phyloP scores from a whole-genome alignment of 1,140 invertebrate genomes.

The Heliconius hewitsoni region DNA sequence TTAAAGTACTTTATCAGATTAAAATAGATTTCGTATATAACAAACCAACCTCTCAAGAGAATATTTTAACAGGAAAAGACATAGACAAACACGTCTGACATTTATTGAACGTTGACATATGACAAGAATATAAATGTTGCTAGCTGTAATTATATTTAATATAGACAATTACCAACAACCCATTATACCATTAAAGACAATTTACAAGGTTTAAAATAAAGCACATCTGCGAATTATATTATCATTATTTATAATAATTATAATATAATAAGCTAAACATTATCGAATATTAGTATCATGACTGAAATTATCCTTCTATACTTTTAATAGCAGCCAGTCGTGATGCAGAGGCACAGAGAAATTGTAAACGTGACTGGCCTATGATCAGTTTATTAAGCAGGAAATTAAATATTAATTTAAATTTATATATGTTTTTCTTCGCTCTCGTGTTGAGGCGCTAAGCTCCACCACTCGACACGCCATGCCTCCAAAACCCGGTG shows the following conservation, averaged over 20 bases:
- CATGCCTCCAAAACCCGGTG: no score
- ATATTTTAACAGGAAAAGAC: slow-evolving; percentile 72
- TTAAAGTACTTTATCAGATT: slow-evolving; percentile 59
- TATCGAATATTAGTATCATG: no score
- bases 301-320: no score
- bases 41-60: slow-evolving; percentile 77
- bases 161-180: no score
- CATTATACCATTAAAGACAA: not conserved
- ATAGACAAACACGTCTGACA: slow-evolving; percentile 65
- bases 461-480: no score
- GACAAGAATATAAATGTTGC: slow-evolving; percentile 33
- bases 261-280: not conserved
- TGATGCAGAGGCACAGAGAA: no score
- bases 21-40: slow-evolving; percentile 66
- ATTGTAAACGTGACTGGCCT: no score
- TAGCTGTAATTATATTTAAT: slow-evolving; percentile 7
- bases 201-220: not conserved
- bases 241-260: not conserved
- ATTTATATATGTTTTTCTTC: no score
- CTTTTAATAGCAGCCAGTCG: no score
- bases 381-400: no score
- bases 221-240: not conserved
- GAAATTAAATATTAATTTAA: no score
- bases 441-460: no score
- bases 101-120: slow-evolving; percentile 51